Evolutionary conservation across 1,140 invertebrate genomes (phyloP), one percentile per base, ranked within the genome.

Genomic region (Lepidurus couesii): DNA sequence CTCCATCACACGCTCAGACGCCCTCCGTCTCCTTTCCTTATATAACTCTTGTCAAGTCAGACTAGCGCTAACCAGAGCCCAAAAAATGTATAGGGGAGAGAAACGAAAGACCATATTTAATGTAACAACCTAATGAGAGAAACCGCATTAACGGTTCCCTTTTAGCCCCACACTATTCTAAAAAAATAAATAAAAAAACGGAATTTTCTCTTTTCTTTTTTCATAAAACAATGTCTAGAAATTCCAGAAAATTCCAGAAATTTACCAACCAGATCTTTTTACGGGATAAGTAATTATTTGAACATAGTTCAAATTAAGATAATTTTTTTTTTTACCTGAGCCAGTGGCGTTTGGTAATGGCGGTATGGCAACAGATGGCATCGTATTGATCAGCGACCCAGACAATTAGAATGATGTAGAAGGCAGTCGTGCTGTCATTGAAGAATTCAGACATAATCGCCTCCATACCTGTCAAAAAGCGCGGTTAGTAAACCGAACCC

Each of bases 371-470:
- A 85, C 97, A 99, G 82, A 99, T 95, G 42, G 96, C 95, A 84
- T 99, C 97, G 85, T 96, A 99, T 87, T 99, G 98, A 87, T 99
- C 98, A 26, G 97, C 97, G 79, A 99, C 91, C 98, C 98, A 99
- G 45, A 99, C 97, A 81, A 99, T 96, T 78, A 99, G 86, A 84
- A 99, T 99, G 43, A 99, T 97, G 86, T 99, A 98, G 86, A 99
- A 99, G 1, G 97, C 97, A 11, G 97, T 99, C 0, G 95, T 95
- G 0, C 95, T 98, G 85, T 99, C 97, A 85, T 98, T 98, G 88
- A 99, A 99, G 86, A 99, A 98, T 87, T 99, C 98, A 0, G 96
- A 98, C 97, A 99, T 99, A 76, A 99, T 98, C 0, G 97, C 96
- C 85, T 99, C 97, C 96, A 99, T 98, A 47, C 97, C 96, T 98